A percentile compares a stretch with the other conserved stretches of the same genome.
Evolutionary conservation across 2,113 vertebrate genomes (phyloP).

Genomic region (Eulacestoma nigropectus): DNA sequence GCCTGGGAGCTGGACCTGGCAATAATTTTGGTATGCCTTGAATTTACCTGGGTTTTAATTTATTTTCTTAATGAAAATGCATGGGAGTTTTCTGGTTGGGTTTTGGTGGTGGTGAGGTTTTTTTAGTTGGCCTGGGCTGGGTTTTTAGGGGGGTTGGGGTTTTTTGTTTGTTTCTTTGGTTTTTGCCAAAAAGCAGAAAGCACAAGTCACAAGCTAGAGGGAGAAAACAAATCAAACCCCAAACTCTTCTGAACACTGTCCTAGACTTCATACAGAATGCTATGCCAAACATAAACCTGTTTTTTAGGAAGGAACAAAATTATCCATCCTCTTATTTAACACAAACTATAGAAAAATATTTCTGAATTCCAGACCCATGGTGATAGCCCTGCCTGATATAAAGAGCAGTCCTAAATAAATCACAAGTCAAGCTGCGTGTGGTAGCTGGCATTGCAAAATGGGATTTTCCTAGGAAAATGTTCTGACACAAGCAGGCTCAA

Average conservation of each 20-base stretch:
- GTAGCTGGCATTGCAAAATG: background rate
- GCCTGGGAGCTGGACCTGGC: background rate
- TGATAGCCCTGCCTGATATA: background rate
- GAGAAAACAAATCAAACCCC: background rate
- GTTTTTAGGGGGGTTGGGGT: background rate
- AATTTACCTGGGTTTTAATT: background rate
- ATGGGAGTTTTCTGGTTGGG: background rate
- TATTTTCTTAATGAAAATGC: background rate
- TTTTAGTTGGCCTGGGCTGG: background rate
- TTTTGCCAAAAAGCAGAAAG: background rate
- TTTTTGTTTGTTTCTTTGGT: background rate
- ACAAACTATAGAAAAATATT: background rate
- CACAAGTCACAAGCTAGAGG: background rate
- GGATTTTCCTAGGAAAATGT: background rate
- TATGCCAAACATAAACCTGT: background rate
- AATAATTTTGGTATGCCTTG: background rate
- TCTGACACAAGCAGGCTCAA: background rate
- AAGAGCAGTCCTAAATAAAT: background rate
- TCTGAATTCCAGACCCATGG: background rate
- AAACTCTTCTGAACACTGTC: background rate
- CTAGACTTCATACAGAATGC: background rate
- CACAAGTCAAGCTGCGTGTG: background rate
- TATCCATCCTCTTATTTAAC: background rate
- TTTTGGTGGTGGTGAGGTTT: fast-evolving
- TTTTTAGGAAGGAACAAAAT: background rate